These are phyloP conservation scores for Fringilla coelebs DNA, from an alignment of 2,797 vertebrate genomes.

Conservation along the genomic window DNA sequence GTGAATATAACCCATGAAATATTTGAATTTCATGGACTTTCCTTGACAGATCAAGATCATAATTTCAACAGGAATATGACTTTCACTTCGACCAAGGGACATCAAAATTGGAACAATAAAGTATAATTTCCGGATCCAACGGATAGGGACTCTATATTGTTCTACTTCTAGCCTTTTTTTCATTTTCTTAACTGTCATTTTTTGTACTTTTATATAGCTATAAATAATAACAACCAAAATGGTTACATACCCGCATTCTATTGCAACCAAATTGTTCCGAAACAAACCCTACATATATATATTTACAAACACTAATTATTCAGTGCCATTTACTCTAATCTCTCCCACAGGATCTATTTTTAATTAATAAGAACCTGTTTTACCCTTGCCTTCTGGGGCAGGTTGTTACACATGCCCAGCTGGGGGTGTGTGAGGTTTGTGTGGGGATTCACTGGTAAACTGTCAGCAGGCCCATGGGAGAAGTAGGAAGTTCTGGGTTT, in stretches of 20 bases:
- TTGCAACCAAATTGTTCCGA: background rate
- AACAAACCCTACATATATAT: background rate
- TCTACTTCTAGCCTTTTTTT: background rate
- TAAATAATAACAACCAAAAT: background rate
- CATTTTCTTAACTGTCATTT: background rate
- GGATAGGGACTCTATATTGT: rapidly evolving
- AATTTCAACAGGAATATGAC: background rate
- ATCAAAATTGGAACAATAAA: background rate
- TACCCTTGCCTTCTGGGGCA: background rate
- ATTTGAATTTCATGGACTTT: background rate
- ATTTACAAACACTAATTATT: background rate
- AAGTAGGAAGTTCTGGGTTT: background rate
- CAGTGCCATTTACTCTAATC: background rate
- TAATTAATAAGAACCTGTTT: background rate
- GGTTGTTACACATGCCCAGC: too few species aligned
- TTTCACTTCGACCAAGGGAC: rapidly evolving
- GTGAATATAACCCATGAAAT: background rate
- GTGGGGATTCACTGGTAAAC: background rate
- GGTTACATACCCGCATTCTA: background rate
- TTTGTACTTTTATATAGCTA: background rate
- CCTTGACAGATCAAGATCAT: background rate
- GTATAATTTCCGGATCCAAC: background rate
- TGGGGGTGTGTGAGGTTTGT: rapidly evolving
- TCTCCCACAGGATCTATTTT: background rate
- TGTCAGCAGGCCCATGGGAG: background rate